Evolutionary conservation across 2,797 vertebrate species (phyloP), one percentile per base, ranked within the genome.

Genomic region (Emydoidea blandingii): DNA sequence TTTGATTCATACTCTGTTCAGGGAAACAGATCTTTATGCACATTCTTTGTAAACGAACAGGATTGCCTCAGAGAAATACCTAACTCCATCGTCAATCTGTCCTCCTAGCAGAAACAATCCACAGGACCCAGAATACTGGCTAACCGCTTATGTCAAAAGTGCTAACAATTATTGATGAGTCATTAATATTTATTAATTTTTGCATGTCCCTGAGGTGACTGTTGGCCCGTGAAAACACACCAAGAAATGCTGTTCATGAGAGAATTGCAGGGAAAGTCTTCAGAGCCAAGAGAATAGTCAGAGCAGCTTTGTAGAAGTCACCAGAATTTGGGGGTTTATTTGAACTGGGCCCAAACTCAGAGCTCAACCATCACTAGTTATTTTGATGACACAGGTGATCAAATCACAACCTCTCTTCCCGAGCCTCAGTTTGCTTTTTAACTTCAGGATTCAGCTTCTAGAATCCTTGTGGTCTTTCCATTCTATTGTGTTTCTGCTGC

Each of bases 201-300:
- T 52, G 56, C 14, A 14, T 0, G 3, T 34, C 27, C 50, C 47
- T 19, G 47, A 1, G 5, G 62, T 83, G 76, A 62, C 49, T 76
- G 76, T n/a, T n/a, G 62, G 82, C 65, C 68, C 3, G 0, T n/a
- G 34, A 0, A 0, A 7, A 84, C 44, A 57, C 31, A 59, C 0
- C 0, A 72, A 5, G 29, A 50, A 21, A 78, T 47, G 3, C 15
- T 29, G 12, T 2, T 86, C 31, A 47, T 72, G 10, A 57, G 12
- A 47, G 7, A 78, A 23, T 3, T 25, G 12, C 52, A n/a, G 62
- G 0, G 0, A 54, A 65, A 50, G 1, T 79, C 57, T 12, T 2
- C 83, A 92, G 57, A 91, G 65, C 81, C 23, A 16, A 44, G 74
- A 68, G 85, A 37, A 54, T 23, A 18, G 14, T 8, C 7, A 25